phyloP scores from a whole-genome alignment of 2,888 invertebrate species.

The Chaetogeoica ovagalla region DNA sequence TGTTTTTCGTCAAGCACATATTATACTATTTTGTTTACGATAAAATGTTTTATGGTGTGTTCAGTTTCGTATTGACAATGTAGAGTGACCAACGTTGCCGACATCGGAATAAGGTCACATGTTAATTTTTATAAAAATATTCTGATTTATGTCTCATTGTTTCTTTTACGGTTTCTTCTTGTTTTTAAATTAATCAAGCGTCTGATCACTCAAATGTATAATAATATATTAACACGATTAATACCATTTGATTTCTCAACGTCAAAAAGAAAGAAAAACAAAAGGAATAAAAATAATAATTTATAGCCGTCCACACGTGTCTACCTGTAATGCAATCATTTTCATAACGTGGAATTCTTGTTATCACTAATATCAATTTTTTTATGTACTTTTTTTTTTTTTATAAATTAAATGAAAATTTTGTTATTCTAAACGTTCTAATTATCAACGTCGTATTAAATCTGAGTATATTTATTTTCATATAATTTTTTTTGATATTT shows the following conservation, averaged over 20 bases:
- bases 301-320: neutral
- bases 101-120: constrained; percentile 10
- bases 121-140: neutral
- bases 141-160: neutral
- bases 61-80: constrained; percentile 1
- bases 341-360: constrained; percentile 40
- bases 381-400: neutral
- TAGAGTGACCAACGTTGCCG: constrained; percentile 29
- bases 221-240: neutral
- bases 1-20: neutral
- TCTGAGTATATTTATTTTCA: neutral
- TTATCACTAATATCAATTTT: constrained; percentile 11
- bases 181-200: too few species aligned
- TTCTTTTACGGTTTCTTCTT: neutral
- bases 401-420: neutral
- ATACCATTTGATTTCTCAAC: neutral
- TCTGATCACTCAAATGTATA: neutral
- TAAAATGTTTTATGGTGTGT: constrained; percentile 9
- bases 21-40: constrained; percentile 44
- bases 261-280: neutral
- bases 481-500: neutral
- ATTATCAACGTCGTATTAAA: neutral
- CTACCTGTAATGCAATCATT: constrained; percentile 31
- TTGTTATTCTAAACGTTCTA: neutral
- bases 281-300: neutral